Evolutionary conservation across 2,888 invertebrate species (phyloP).

Genomic region (Orthosia cruda): DNA sequence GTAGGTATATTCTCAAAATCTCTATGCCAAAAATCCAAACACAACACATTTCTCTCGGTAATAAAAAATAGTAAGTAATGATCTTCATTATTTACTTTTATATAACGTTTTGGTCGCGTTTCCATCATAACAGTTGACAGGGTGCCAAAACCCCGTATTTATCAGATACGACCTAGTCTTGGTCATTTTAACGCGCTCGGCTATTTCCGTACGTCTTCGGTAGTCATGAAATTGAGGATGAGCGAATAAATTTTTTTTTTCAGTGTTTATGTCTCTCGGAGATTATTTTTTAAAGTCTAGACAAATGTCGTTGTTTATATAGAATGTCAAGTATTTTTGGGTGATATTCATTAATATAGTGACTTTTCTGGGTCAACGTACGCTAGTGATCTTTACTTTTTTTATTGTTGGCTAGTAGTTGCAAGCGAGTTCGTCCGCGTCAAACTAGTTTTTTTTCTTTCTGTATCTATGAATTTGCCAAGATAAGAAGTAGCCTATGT

Average conservation of each 20-base stretch:
- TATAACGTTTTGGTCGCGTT: slow-evolving; percentile 29
- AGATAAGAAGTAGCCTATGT: too few relatives aligned
- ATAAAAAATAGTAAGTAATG: slow-evolving; percentile 6
- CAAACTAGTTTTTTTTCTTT: too few relatives aligned
- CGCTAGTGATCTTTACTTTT: neutral
- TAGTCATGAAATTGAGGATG: slow-evolving; percentile 25
- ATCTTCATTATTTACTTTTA: slow-evolving; percentile 29
- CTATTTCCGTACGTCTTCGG: slow-evolving; percentile 55
- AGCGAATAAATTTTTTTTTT: slow-evolving; percentile 26
- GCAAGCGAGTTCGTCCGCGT: too few relatives aligned
- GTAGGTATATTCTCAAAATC: neutral
- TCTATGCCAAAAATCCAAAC: slow-evolving; percentile 2
- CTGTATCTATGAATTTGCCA: too few relatives aligned
- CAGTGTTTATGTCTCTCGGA: slow-evolving; percentile 20
- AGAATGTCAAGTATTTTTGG: neutral
- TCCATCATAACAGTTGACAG: slow-evolving; percentile 51
- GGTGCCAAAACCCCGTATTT: slow-evolving; percentile 51
- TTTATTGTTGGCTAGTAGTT: too few relatives aligned
- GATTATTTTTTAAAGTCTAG: slow-evolving; percentile 37
- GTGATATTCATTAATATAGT: neutral
- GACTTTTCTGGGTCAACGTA: slow-evolving; percentile 22
- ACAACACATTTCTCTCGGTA: slow-evolving; percentile 6
- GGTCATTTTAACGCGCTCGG: slow-evolving; percentile 32
- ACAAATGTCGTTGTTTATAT: slow-evolving; percentile 23
- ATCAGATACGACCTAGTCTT: slow-evolving; percentile 50